Percentiles rank a stretch among this genome's conserved stretches.
Evolutionary conservation across 2,888 invertebrate genomes (phyloP).

Genomic region (Philereme vetulata): DNA sequence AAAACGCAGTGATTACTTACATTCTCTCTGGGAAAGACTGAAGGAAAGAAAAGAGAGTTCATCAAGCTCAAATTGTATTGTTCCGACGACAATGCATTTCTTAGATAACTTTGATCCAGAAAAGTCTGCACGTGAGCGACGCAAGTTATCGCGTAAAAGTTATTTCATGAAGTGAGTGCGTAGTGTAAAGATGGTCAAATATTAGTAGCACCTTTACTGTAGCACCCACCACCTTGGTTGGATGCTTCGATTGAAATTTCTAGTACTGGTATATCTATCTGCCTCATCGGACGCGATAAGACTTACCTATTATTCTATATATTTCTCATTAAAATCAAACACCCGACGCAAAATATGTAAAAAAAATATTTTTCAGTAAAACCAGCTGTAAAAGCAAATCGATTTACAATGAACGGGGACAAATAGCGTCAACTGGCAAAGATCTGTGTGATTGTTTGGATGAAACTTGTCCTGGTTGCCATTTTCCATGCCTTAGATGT

Average conservation of each 20-base stretch:
- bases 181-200: background rate
- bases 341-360: background rate
- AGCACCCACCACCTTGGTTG: no score
- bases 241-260: no score
- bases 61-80: no score
- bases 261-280: no score
- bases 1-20: no score
- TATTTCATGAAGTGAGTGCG: slow-evolving; percentile 55
- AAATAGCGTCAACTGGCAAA: slow-evolving; percentile 84
- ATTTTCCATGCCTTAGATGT: slow-evolving; percentile 91
- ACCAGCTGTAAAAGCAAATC: slow-evolving; percentile 71
- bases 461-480: slow-evolving; percentile 91
- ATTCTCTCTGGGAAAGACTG: no score
- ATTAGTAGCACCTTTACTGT: no score
- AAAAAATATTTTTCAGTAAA: slow-evolving; percentile 55
- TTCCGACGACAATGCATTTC: slow-evolving; percentile 53
- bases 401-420: slow-evolving; percentile 89
- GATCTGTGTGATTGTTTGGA: slow-evolving; percentile 95
- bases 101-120: slow-evolving; percentile 90
- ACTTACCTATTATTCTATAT: no score
- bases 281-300: no score
- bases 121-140: slow-evolving; percentile 89
- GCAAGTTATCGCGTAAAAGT: slow-evolving; percentile 88
- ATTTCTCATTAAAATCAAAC: no score
- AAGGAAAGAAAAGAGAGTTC: no score